Conservation (phyloP, 53 echinoderm and acorn worm genomes). For the Zoroaster sp. region DNA sequence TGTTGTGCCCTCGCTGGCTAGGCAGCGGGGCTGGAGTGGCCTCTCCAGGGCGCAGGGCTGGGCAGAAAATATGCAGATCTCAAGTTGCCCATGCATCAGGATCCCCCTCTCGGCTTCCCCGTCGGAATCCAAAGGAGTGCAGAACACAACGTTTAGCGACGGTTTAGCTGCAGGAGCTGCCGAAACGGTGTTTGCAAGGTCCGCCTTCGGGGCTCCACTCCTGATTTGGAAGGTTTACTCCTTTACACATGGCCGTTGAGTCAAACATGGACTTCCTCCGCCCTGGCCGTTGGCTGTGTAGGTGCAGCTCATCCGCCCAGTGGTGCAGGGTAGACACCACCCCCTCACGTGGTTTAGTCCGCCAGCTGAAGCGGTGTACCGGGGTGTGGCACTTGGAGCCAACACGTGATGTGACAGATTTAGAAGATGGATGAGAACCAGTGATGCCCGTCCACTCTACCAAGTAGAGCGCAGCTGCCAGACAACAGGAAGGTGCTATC, state of each 20-base stretch:
- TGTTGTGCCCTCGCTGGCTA: conserved; percentile 50
- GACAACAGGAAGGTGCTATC: too few relatives aligned
- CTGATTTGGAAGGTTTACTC: conserved; percentile 52
- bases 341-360: too few relatives aligned
- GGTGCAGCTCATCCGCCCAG: too few relatives aligned
- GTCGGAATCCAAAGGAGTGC: conserved; percentile 56
- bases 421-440: too few relatives aligned
- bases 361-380: too few relatives aligned
- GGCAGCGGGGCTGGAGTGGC: conserved; percentile 56
- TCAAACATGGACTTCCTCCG: too few relatives aligned
- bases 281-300: too few relatives aligned
- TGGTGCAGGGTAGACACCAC: too few relatives aligned
- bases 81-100: conserved; percentile 49
- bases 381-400: too few relatives aligned
- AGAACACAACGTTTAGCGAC: conserved; percentile 50
- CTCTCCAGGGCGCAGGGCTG: conserved; percentile 64
- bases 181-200: conserved; percentile 9
- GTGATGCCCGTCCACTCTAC: too few relatives aligned
- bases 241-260: conserved; percentile 18
- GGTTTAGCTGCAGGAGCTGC: conserved; percentile 62
- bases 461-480: too few relatives aligned
- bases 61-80: conserved; percentile 46
- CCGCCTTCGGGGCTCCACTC: conserved; percentile 73
- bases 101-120: conserved; percentile 61
- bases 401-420: too few relatives aligned